Percentiles rank a stretch among this genome's conserved stretches.
Conservation (phyloP, 2,888 invertebrate species). For the Bombylius major region DNA sequence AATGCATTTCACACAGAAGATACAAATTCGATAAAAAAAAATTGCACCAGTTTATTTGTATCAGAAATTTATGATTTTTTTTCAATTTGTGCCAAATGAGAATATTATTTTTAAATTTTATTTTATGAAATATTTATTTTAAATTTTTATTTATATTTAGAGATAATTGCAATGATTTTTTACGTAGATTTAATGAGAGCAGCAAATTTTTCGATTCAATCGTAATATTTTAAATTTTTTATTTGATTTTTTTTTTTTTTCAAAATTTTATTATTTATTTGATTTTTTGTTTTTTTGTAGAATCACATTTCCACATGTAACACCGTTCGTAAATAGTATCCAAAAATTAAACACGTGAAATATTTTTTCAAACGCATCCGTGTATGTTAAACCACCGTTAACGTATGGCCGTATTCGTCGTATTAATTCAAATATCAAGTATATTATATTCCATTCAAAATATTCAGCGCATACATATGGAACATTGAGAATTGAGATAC, state of each 20-base stretch:
- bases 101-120: background rate
- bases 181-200: too few species aligned
- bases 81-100: background rate
- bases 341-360: background rate
- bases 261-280: too few species aligned
- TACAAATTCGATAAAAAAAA: background rate
- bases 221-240: too few species aligned
- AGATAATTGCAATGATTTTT: background rate
- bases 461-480: background rate
- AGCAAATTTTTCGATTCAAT: too few species aligned
- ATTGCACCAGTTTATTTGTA: background rate
- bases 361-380: background rate
- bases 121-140: too few species aligned
- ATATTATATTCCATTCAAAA: too few species aligned
- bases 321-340: background rate
- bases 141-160: background rate
- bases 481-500: background rate
- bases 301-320: background rate
- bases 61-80: background rate
- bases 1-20: constrained; percentile 6
- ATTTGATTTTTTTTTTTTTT: too few species aligned
- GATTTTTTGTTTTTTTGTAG: too few species aligned
- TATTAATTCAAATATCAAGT: background rate
- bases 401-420: too few species aligned
- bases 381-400: background rate